Evolutionary conservation across 2,797 vertebrate genomes (phyloP).

Genomic region (Syngnathus rostellatus): DNA sequence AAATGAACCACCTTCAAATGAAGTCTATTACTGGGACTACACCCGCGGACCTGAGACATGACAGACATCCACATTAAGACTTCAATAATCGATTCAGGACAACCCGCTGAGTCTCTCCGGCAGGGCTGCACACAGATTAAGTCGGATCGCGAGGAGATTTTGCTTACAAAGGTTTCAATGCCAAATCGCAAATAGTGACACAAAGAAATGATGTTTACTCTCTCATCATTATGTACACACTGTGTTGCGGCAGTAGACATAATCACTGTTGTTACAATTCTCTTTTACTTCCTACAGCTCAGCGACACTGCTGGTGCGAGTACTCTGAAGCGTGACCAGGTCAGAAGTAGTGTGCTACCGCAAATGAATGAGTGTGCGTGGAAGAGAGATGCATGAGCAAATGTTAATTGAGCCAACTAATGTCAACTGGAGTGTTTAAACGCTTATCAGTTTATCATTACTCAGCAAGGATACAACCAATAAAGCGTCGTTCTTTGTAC

Average conservation of each 20-base stretch:
- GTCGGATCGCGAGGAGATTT: constrained; percentile 25
- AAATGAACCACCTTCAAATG: constrained; percentile 55
- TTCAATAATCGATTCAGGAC: constrained; percentile 37
- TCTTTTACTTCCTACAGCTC: constrained; percentile 46
- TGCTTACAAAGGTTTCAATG: constrained; percentile 28
- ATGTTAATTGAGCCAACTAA: constrained; percentile 17
- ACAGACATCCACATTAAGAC: constrained; percentile 39
- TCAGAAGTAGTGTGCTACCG: constrained; percentile 15
- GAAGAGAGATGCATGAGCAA: constrained; percentile 16
- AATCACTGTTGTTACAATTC: constrained; percentile 45
- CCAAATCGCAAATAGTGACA: constrained; percentile 18
- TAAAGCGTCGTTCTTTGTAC: neutral
- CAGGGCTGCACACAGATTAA: constrained; percentile 8
- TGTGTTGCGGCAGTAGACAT: constrained; percentile 34
- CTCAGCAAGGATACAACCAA: constrained; percentile 13
- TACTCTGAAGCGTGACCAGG: constrained; percentile 24
- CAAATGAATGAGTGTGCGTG: constrained; percentile 8
- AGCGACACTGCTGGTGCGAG: constrained; percentile 26
- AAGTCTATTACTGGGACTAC: constrained; percentile 47
- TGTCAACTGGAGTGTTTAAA: constrained; percentile 42
- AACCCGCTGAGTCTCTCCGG: constrained; percentile 17
- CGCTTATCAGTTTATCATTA: constrained; percentile 35
- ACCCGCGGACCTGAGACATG: constrained; percentile 33
- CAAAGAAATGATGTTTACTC: constrained; percentile 32
- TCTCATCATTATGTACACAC: constrained; percentile 25